Conservation (phyloP, 2,888 invertebrate genomes). For the Teinopalpus imperialis region DNA sequence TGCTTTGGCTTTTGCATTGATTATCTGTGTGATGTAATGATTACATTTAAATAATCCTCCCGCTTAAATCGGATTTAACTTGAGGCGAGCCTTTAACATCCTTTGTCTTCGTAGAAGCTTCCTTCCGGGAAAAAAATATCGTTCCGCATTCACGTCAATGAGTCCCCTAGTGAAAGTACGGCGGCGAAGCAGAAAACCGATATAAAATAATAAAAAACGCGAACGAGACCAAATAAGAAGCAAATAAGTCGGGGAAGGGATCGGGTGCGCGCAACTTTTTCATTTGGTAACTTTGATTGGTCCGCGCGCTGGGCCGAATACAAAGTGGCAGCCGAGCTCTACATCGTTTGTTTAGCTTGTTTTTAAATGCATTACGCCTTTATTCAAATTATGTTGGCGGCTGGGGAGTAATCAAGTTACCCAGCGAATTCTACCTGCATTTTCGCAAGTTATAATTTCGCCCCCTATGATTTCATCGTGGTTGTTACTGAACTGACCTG, state of each 20-base stretch:
- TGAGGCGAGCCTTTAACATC: too few relatives aligned
- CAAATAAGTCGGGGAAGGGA: slow-evolving; percentile 38
- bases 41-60: too few relatives aligned
- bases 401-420: slow-evolving; percentile 11
- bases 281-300: slow-evolving; percentile 68
- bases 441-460: neutral
- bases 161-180: too few relatives aligned
- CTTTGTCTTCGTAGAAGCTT: too few relatives aligned
- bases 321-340: slow-evolving; percentile 42
- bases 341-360: slow-evolving; percentile 35
- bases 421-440: slow-evolving; percentile 2
- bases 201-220: slow-evolving; percentile 55
- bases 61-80: too few relatives aligned
- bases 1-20: too few relatives aligned
- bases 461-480: neutral
- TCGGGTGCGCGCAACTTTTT: slow-evolving; percentile 51
- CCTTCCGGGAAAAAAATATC: too few relatives aligned
- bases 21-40: too few relatives aligned
- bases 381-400: slow-evolving; percentile 16
- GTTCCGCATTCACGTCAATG: too few relatives aligned
- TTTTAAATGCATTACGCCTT: slow-evolving; percentile 39
- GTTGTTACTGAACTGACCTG: too few relatives aligned
- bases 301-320: slow-evolving; percentile 44
- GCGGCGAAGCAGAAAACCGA: slow-evolving; percentile 35
- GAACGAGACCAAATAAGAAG: slow-evolving; percentile 40